Evolutionary conservation across 2,113 vertebrate species (phyloP).

Genomic region (Synchiropus splendidus): DNA sequence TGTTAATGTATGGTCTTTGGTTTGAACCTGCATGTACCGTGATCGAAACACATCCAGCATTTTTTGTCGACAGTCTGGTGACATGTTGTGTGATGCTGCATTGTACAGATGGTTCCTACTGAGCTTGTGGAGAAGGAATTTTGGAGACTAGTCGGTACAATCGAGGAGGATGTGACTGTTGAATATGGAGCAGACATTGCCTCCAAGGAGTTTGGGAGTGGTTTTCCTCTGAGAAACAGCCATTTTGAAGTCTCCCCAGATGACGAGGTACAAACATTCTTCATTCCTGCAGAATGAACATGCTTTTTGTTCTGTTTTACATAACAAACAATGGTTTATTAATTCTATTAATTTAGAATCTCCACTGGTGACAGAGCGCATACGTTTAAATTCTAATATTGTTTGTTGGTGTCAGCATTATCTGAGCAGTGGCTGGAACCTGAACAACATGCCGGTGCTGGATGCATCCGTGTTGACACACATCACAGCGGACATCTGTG

Average conservation of each 20-base stretch:
- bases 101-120: slow-evolving; percentile 97
- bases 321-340: too few relatives aligned
- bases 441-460: slow-evolving; percentile 98
- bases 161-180: slow-evolving; percentile 96
- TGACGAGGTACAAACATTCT: slow-evolving; percentile 74
- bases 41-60: too few relatives aligned
- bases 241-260: slow-evolving; percentile 79
- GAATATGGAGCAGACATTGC: slow-evolving; percentile 97
- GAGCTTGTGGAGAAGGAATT: slow-evolving; percentile 97
- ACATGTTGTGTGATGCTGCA: background rate
- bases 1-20: too few relatives aligned
- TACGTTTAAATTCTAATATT: background rate
- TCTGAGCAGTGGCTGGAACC: slow-evolving; percentile 91
- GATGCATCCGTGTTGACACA: slow-evolving; percentile 91
- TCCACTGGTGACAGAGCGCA: background rate
- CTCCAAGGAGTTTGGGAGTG: slow-evolving; percentile 96
- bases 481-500: slow-evolving; percentile 94
- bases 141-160: slow-evolving; percentile 93
- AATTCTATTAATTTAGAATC: background rate
- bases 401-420: slow-evolving; percentile 70
- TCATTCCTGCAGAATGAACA: background rate
- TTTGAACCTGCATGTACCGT: too few relatives aligned
- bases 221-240: slow-evolving; percentile 85
- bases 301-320: too few relatives aligned
- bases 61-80: background rate